A percentile compares a stretch with the other conserved stretches of the same genome.
Evolutionary conservation across 2,113 vertebrate species (phyloP).

Genomic region (Sylvilagus bachmani): DNA sequence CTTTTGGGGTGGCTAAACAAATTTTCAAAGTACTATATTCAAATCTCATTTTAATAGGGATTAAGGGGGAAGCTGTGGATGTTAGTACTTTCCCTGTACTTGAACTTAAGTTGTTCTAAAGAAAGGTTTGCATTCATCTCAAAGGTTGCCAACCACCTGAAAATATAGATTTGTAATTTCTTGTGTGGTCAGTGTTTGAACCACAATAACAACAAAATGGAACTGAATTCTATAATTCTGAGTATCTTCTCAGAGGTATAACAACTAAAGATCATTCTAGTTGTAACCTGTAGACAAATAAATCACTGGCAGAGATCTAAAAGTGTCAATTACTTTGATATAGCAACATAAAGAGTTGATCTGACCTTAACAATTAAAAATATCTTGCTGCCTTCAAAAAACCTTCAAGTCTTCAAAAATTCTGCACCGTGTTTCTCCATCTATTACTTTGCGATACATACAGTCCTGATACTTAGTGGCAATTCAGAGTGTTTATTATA

Average conservation of each 20-base stretch:
- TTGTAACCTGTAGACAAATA: constrained; percentile 33
- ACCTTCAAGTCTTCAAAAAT: neutral
- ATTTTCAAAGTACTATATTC: constrained; percentile 39
- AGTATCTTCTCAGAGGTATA: constrained; percentile 44
- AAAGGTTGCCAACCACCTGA: neutral
- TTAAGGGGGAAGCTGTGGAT: neutral
- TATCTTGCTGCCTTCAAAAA: constrained; percentile 22
- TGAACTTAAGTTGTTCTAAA: constrained; percentile 47
- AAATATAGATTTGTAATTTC: constrained; percentile 14
- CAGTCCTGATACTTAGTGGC: too few relatives aligned
- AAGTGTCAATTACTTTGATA: constrained; percentile 56
- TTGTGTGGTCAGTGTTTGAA: neutral
- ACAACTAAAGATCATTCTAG: constrained; percentile 24
- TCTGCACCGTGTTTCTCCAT: neutral
- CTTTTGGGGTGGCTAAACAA: neutral
- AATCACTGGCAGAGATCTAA: constrained; percentile 57
- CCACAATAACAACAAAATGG: neutral
- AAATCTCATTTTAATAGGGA: neutral
- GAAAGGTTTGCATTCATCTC: neutral
- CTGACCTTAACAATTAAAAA: constrained; percentile 58
- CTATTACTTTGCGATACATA: neutral
- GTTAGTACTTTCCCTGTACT: constrained; percentile 23
- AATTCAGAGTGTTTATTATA: neutral
- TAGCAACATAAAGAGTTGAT: constrained; percentile 46
- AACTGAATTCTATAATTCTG: constrained; percentile 13